Base-by-base conservation (phyloP, 1,140 invertebrate species). In the Camponotus pennsylvanicus region DNA sequence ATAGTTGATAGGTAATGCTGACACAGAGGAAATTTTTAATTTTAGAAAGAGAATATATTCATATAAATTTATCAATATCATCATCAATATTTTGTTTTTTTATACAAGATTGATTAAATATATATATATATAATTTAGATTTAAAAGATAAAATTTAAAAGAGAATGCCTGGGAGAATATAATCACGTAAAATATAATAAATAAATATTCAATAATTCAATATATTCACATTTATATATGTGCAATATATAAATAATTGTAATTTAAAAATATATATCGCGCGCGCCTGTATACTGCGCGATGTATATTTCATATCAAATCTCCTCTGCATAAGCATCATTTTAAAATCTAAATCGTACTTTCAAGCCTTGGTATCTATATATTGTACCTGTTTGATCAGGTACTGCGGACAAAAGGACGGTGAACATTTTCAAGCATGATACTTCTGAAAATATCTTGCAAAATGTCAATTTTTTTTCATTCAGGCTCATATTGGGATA, bases 331-430 rank as follows among this genome's bases (percentile, higher is more conserved):
- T 42, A 78, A 89, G 59, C 61, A 82, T 86, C 8, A 59, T 66
- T 79, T 73, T 57, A 69, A 37, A 73, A 64, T 64, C 42, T 70
- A 77, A 40, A 78, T 79, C 11, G 59, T 80, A 82, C 79, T 73
- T 78, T 71, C 55, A 77, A 55, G 37, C 55, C 79, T 71, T 61
- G 27, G 37, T 70, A 57, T 42, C 45, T 49, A 55, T 55, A 83
- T 67, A 78, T 86, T 89, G 61, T 84, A 86, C 64, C 86, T 83
- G 49, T 52, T 52, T 6, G 75, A 49, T 76, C 73, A 90, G 86
- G 73, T 89, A 86, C 76, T 77, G 52, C 13, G 69, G 63, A 75
- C 27, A 79, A 86, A 76, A 89, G 63, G 75, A 82, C 45, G 71
- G 59, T 84, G 55, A 83, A 86, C 73, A 85, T 78, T 70, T 84